Evolutionary conservation across 2,113 vertebrate species (phyloP), one percentile per base, ranked within the genome.

Genomic region (Melanostigma gelatinosum): DNA sequence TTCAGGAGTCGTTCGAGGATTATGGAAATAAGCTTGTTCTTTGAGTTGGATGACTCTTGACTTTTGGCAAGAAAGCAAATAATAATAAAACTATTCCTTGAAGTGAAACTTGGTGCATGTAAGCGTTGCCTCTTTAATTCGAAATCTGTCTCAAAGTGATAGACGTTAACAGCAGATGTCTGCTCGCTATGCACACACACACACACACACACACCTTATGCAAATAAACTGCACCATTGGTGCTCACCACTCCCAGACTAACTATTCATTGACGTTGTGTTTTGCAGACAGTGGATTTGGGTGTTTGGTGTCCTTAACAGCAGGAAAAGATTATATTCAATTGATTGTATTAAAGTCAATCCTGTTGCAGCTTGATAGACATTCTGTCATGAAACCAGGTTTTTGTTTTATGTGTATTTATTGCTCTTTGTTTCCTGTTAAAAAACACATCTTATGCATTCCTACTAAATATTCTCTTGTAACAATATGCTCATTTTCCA

Each of bases 151-250:
- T 29, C 66, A 69, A 5, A 57, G 44, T 40, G 55, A 57, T 18
- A 1, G 16, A n/a, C 0, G 16, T 48, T 54, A 32, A n/a, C 50
- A 42, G 50, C 22, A 66, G 55, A 60, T 86, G 36, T 83, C 60
- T 65, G 68, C 36, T 73, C 64, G 29, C 12, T 55, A 12, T 15
- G 57, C 27, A 58, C 27, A 67, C 27, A 84, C 82, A 74, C 29
- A 82, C 82, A 74, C 62, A 57, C 24, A 62, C 24, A 65, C 32
- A 84, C 82, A 72, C 80, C 71, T 61, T 79, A 50, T 48, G 64
- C 77, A 88, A 88, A 90, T 70, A 86, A 4, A 67, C 46, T 11
- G 42, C 60, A 29, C 8, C 38, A 20, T 42, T 48, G 5, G 4
- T 50, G 2, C 24, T 69, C 67, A 36, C 36, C 58, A 32, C 75